Conservation (phyloP, 2,113 vertebrate species). For the Hyperoodon ampullatus region DNA sequence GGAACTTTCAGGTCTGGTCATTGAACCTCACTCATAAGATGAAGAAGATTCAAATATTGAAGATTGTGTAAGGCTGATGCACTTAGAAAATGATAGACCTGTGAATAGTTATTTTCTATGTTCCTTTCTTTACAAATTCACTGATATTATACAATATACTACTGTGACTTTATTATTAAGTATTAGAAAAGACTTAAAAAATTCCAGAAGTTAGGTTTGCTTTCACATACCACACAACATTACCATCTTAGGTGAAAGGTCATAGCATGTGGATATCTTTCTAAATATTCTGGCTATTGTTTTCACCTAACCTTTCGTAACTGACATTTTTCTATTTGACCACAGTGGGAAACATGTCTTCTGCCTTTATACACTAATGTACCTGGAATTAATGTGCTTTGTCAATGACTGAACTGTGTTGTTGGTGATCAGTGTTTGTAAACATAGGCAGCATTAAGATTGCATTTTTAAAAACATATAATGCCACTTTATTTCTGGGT, state of each 20-base stretch:
- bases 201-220: neutral
- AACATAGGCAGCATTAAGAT: neutral
- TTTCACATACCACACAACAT: neutral
- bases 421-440: neutral
- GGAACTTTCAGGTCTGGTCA: neutral
- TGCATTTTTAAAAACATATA: neutral
- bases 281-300: constrained; percentile 11
- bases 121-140: neutral
- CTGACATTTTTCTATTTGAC: neutral
- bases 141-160: neutral
- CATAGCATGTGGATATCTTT: constrained; percentile 1
- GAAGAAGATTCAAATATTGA: neutral
- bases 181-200: neutral
- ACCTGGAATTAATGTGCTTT: constrained; percentile 31
- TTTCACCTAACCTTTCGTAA: constrained; percentile 32
- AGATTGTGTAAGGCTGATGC: neutral
- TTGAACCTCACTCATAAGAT: neutral
- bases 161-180: constrained; percentile 2
- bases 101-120: neutral
- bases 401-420: neutral
- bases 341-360: neutral
- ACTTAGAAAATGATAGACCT: neutral
- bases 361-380: neutral
- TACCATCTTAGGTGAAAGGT: neutral
- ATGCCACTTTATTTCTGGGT: neutral